These are phyloP conservation scores for Congeria kusceri DNA, from an alignment of 2,888 invertebrate species.

Conservation along the genomic window DNA sequence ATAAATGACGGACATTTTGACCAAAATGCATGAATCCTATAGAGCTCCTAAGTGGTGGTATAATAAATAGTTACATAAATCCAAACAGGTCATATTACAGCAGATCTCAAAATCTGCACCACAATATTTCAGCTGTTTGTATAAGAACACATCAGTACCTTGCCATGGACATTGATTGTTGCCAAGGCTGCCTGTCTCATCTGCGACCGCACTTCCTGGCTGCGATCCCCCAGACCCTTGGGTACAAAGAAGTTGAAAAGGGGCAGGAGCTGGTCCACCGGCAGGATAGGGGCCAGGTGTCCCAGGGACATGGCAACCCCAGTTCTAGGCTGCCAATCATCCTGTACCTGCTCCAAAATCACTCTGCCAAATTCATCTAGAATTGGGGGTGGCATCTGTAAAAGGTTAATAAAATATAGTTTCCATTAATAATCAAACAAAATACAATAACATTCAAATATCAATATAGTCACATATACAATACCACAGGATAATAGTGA, in stretches of 20 bases:
- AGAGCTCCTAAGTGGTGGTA: too few relatives aligned
- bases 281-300: slow-evolving; percentile 91
- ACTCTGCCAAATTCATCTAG: slow-evolving; percentile 97
- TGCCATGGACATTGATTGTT: slow-evolving; percentile 96
- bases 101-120: too few relatives aligned
- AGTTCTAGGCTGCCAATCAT: slow-evolving; percentile 95
- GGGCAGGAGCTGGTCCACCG: slow-evolving; percentile 89
- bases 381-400: slow-evolving; percentile 84
- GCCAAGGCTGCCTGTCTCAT: slow-evolving; percentile 98
- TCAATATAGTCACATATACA: too few relatives aligned
- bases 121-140: neutral
- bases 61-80: too few relatives aligned
- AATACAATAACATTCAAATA: too few relatives aligned
- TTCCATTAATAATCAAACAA: too few relatives aligned
- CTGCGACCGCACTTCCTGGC: slow-evolving; percentile 92
- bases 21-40: too few relatives aligned
- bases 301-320: slow-evolving; percentile 94
- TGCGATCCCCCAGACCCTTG: slow-evolving; percentile 94
- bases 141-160: slow-evolving; percentile 86
- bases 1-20: too few relatives aligned
- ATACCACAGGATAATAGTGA: too few relatives aligned
- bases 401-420: too few relatives aligned
- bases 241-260: slow-evolving; percentile 88
- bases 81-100: too few relatives aligned
- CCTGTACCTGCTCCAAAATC: slow-evolving; percentile 91